These are phyloP conservation scores for Vandiemenella viatica DNA, from an alignment of 2,888 invertebrate genomes.

Conservation along the genomic window DNA sequence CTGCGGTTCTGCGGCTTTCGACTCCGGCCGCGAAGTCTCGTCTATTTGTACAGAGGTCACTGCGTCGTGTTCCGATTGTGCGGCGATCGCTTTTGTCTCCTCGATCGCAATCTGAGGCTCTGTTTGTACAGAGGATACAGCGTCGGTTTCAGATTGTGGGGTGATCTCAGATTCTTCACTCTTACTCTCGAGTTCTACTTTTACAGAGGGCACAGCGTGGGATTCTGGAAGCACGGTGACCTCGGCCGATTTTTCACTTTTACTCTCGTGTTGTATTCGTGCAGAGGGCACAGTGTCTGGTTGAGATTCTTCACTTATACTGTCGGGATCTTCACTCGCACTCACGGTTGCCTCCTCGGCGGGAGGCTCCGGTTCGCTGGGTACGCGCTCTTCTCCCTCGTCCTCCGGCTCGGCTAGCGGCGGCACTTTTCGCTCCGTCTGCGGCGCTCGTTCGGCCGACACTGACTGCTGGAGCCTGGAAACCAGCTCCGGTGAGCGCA, in stretches of 20 bases:
- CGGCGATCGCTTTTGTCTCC: not conserved
- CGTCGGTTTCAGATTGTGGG: no score
- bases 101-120: no score
- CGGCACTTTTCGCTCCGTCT: no score
- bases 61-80: not conserved
- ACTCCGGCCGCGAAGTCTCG: conserved; percentile 13
- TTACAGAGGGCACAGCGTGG: no score
- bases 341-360: not conserved
- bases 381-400: not conserved
- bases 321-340: not conserved
- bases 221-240: no score
- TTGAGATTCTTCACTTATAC: not conserved
- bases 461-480: no score
- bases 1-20: not conserved
- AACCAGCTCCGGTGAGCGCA: no score
- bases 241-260: not conserved
- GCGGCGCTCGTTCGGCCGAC: no score
- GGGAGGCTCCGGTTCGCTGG: not conserved
- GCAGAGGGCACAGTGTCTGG: not conserved
- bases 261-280: not conserved
- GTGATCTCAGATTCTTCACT: no score
- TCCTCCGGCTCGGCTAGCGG: no score
- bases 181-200: no score
- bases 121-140: no score
- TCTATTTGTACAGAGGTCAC: conserved; percentile 33